Conservation (phyloP, 2,797 vertebrate genomes). For the Alauda arvensis region DNA sequence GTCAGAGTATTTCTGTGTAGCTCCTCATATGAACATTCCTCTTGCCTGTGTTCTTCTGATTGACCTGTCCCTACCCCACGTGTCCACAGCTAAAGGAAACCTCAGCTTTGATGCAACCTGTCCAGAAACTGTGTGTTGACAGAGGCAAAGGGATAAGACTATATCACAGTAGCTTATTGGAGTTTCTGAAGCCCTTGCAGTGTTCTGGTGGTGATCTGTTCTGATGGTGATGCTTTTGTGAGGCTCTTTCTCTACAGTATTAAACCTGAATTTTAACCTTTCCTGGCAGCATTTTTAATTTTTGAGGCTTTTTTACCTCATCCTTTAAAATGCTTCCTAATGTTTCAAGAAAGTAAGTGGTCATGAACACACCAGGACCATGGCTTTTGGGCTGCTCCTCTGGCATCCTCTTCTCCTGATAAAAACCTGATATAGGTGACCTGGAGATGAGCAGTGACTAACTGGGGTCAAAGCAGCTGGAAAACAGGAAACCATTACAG, state of each 20-base stretch:
- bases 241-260: not conserved
- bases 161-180: not conserved
- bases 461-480: not conserved
- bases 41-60: not conserved
- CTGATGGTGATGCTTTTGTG: not conserved
- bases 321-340: not conserved
- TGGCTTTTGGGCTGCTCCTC: not conserved
- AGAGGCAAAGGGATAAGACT: not conserved
- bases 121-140: not conserved
- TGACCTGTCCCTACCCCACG: not conserved
- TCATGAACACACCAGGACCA: not conserved
- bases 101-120: not conserved
- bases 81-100: not conserved
- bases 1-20: not conserved
- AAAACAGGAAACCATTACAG: slow-evolving; percentile 55
- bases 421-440: not conserved
- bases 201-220: not conserved
- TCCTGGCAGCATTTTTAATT: not conserved
- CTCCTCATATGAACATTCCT: not conserved
- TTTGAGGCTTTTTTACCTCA: not conserved
- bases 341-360: not conserved
- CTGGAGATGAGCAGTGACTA: slow-evolving; percentile 9
- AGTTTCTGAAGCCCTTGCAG: not conserved
- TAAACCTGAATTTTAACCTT: not conserved
- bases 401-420: not conserved